A percentile compares a stretch with the other conserved stretches of the same genome.
Conservation (phyloP, 2,888 invertebrate species). For the Agrotis exclamationis region DNA sequence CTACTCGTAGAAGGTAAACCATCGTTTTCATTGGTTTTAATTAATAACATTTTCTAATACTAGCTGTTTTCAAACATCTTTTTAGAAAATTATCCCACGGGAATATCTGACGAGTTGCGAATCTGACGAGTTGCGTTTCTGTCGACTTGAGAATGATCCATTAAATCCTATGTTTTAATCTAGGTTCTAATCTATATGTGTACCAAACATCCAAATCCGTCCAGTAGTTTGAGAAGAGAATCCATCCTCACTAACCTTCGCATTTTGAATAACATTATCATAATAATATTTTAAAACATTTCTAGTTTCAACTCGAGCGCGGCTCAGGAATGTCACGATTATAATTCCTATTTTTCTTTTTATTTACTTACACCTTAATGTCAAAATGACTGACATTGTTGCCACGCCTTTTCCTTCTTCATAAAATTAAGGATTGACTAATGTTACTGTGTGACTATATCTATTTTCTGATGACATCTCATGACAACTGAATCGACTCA, state of each 20-base stretch:
- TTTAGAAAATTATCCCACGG: no score
- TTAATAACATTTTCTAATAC: neutral
- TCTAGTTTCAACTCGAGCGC: constrained; percentile 5
- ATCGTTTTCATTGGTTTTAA: neutral
- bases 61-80: no score
- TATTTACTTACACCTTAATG: constrained; percentile 31
- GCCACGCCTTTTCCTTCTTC: constrained; percentile 31
- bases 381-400: constrained; percentile 30
- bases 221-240: no score
- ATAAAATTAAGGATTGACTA: constrained; percentile 2
- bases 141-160: no score
- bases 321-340: constrained; percentile 11
- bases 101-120: no score
- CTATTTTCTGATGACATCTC: no score
- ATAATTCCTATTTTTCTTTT: constrained; percentile 6
- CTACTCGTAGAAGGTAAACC: neutral
- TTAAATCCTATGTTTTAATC: no score
- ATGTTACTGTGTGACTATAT: neutral
- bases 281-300: neutral
- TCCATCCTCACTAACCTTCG: no score
- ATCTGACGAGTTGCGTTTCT: no score
- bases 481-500: neutral
- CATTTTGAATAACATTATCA: no score
- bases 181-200: no score
- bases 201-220: no score